A percentile compares a stretch with the other conserved stretches of the same genome.
Evolutionary conservation across 2,888 invertebrate species (phyloP).

Genomic region (Heteromyza rotundicornis): DNA sequence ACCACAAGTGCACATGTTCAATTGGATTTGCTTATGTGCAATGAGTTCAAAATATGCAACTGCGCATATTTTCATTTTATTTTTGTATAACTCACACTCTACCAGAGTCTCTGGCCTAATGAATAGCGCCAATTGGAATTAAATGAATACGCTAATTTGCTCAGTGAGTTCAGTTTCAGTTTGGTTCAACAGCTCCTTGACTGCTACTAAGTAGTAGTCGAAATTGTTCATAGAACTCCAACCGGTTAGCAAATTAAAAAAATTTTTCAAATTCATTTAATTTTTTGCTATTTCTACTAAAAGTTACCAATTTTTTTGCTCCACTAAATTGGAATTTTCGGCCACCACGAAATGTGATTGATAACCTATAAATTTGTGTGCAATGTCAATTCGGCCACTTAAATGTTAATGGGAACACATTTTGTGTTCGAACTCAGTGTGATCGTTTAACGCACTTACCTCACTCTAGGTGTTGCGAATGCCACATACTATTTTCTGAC

Average conservation of each 20-base stretch:
- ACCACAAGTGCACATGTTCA: background rate
- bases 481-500: too few species aligned
- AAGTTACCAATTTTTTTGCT: too few species aligned
- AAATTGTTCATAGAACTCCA: background rate
- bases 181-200: background rate
- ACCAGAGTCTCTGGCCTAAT: background rate
- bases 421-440: too few species aligned
- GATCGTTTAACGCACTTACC: too few species aligned
- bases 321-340: too few species aligned
- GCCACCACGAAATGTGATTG: too few species aligned
- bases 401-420: too few species aligned
- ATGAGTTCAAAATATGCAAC: too few species aligned
- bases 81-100: background rate
- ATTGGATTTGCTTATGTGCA: background rate
- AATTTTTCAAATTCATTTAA: background rate
- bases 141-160: background rate
- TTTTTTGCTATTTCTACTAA: too few species aligned
- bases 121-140: background rate
- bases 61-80: background rate
- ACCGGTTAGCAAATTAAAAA: background rate
- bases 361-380: too few species aligned
- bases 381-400: too few species aligned
- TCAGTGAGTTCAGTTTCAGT: background rate
- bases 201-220: background rate
- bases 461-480: too few species aligned